Evolutionary conservation across 2,888 invertebrate genomes (phyloP), one percentile per base, ranked within the genome.

Genomic region (Rotaria magnacalcarata): DNA sequence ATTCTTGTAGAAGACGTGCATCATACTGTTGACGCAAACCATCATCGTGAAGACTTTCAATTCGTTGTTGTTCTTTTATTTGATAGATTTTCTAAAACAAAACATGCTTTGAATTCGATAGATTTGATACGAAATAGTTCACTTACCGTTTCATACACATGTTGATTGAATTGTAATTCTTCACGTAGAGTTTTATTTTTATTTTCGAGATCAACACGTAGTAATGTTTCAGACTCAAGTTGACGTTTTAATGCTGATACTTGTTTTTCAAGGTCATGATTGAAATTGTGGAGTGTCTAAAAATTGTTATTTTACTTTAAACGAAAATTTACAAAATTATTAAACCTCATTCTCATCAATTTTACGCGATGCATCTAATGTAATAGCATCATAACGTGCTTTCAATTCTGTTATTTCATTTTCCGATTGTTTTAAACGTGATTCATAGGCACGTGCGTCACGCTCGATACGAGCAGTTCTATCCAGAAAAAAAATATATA

Each of bases 41-140:
- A 3, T 96, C 96, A 91, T 97, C 97, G 89, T 97, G 97, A 84
- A 95, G 95, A 90, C 97, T 95, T 90, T 97, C 96, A 43, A 95
- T 94, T 91, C 96, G 95, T 87, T 96, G 94, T 87, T 95, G 93
- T 7, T 94, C 94, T 86, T 95, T 94, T 0, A 96, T 95, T 92
- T 97, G 97, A 84, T 94, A 94, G 88, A 97, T 91, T 92, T 97
- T 67, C 67, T 67, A 67, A 67, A 24, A 34, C 2, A 34, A 67
- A 67, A 67, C 7, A 24, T n/a, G 16, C 2, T 21, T 54, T 1
- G 0, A 21, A 21, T 54, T 21, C 19, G 10, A 54, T 19, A 54
- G 21, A 21, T 21, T 21, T 54, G 5, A 21, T 21, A 54, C 11
- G 14, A 2, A 52, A 21, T 54, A 7, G 16, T 34, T 34, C 4